These are phyloP conservation scores for Anoplolepis gracilipes DNA, from an alignment of 1,140 invertebrate species.

Conservation along the genomic window DNA sequence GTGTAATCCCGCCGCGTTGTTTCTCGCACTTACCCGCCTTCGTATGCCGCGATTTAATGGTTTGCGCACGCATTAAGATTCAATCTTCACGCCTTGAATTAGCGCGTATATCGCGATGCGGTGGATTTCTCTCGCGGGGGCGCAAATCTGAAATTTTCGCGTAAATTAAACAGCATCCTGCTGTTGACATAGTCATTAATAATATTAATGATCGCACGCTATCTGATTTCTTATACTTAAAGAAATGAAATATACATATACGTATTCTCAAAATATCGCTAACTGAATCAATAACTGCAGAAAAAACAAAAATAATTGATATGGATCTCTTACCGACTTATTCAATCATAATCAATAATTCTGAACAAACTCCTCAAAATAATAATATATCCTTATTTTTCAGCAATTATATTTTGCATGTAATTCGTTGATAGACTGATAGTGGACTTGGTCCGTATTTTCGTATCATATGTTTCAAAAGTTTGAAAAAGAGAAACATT, in stretches of 20 bases:
- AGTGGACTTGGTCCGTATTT: no score
- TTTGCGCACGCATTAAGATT: slow-evolving; percentile 55
- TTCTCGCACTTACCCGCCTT: slow-evolving; percentile 41
- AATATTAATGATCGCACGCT: not conserved
- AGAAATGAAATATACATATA: not conserved
- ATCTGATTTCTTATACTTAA: not conserved
- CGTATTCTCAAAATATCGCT: not conserved
- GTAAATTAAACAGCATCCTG: not conserved
- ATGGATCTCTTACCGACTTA: no score
- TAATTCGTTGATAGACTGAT: no score
- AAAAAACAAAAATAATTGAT: no score
- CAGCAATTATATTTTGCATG: no score
- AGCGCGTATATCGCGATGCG: slow-evolving; percentile 41
- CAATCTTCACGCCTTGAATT: slow-evolving; percentile 55
- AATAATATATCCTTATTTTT: no score
- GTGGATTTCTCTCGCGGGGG: slow-evolving; percentile 40
- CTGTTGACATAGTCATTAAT: slow-evolving; percentile 35
- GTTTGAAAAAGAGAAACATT: no score
- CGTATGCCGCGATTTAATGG: slow-evolving; percentile 54
- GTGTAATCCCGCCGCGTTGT: slow-evolving; percentile 53
- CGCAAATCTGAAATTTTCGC: slow-evolving; percentile 23
- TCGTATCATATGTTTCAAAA: no score
- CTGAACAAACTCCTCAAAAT: no score
- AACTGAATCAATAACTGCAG: not conserved
- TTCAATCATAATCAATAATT: no score